Conservation (phyloP, 2,113 vertebrate genomes). For the Eolophus roseicapilla region DNA sequence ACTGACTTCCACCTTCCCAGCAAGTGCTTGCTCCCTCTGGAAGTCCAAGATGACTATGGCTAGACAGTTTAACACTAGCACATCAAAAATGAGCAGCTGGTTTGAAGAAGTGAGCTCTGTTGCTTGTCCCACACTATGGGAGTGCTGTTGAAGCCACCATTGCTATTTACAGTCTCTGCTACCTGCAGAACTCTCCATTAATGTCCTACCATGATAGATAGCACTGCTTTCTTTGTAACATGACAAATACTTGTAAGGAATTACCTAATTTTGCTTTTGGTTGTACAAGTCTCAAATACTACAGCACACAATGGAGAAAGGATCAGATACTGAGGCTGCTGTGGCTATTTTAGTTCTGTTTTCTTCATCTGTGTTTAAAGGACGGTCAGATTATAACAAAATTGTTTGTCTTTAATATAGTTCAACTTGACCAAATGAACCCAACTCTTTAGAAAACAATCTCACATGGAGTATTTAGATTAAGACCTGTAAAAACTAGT, state of each 20-base stretch:
- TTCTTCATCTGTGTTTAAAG: slow-evolving; percentile 46
- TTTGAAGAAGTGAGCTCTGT: not conserved
- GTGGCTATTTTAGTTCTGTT: slow-evolving; percentile 35
- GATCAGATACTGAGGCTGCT: not conserved
- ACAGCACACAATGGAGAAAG: not conserved
- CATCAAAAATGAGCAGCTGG: not conserved
- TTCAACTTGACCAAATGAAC: slow-evolving; percentile 9
- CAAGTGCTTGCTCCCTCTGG: not conserved
- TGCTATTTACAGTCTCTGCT: not conserved
- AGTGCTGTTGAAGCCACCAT: not conserved
- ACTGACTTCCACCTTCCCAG: not conserved
- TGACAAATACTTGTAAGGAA: not conserved
- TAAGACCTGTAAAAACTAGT: not conserved
- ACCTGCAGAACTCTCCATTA: not conserved
- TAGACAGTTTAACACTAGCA: not conserved
- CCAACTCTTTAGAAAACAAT: slow-evolving; percentile 42
- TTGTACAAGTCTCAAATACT: not conserved
- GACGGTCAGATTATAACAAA: slow-evolving; percentile 44
- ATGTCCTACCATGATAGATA: not conserved
- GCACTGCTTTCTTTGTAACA: not conserved
- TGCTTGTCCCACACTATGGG: not conserved
- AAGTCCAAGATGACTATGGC: not conserved
- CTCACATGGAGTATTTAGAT: slow-evolving; percentile 30
- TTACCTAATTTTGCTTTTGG: not conserved
- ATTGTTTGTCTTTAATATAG: slow-evolving; percentile 65